These are phyloP conservation scores for Chromobotia macracanthus DNA, from an alignment of 2,797 vertebrate genomes.

Conservation along the genomic window DNA sequence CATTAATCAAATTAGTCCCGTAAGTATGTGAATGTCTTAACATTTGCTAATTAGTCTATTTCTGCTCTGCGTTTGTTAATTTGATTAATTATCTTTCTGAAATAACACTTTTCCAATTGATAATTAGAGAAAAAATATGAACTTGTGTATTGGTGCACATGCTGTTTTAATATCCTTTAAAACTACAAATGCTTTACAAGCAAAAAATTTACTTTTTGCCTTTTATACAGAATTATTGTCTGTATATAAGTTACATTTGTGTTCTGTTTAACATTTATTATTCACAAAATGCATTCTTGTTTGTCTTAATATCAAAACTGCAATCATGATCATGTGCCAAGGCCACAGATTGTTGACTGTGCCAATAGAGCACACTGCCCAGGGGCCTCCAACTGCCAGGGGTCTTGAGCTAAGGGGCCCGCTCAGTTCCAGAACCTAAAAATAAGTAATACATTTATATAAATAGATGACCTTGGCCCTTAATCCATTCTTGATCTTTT, in stretches of 20 bases:
- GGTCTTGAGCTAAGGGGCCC: too few relatives aligned
- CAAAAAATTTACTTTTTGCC: not conserved
- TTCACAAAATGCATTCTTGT: not conserved
- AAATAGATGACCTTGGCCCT: too few relatives aligned
- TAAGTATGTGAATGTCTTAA: constrained; percentile 55
- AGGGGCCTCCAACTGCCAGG: too few relatives aligned
- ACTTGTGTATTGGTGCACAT: not conserved
- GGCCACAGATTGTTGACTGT: too few relatives aligned
- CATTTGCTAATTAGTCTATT: constrained; percentile 57
- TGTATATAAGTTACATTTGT: not conserved
- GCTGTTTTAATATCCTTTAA: constrained; percentile 5
- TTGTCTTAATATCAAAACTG: too few relatives aligned
- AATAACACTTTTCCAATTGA: constrained; percentile 45
- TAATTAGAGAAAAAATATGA: constrained; percentile 38
- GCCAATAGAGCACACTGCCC: too few relatives aligned
- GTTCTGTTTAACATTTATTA: not conserved
- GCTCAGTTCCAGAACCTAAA: too few relatives aligned
- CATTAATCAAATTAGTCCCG: constrained; percentile 62
- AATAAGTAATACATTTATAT: too few relatives aligned
- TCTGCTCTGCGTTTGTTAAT: constrained; percentile 52
- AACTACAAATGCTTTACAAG: not conserved
- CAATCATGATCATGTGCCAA: too few relatives aligned
- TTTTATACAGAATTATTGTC: not conserved
- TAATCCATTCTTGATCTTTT: too few relatives aligned
- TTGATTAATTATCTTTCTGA: constrained; percentile 52